phyloP scores from a whole-genome alignment of 2,888 invertebrate species.

The Idaea biselata region DNA sequence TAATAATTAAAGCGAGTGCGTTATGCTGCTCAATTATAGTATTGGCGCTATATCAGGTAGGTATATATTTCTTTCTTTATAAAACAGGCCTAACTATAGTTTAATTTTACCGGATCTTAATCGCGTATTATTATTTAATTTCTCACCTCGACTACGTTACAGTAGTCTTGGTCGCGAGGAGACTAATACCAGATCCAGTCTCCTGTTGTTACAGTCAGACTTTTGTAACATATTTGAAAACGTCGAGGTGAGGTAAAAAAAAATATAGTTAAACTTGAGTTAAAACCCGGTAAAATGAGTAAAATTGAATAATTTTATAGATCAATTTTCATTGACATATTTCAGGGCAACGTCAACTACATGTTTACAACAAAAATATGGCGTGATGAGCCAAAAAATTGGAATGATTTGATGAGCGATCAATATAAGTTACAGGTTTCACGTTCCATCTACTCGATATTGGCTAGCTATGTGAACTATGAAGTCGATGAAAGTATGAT shows the following conservation, averaged over 20 bases:
- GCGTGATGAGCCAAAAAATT: not conserved
- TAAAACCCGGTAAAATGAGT: too few species aligned
- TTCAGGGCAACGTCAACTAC: slow-evolving; percentile 51
- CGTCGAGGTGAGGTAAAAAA: too few species aligned
- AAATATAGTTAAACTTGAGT: too few species aligned
- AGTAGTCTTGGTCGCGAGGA: too few species aligned
- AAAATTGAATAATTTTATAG: too few species aligned
- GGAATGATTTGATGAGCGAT: not conserved
- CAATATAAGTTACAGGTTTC: not conserved
- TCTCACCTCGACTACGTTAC: too few species aligned
- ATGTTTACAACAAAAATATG: slow-evolving; percentile 40
- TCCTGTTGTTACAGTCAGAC: too few species aligned
- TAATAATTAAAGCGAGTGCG: slow-evolving; percentile 37
- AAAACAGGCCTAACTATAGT: too few species aligned
- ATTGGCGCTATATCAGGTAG: slow-evolving; percentile 47
- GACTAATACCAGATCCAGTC: too few species aligned
- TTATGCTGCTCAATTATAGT: slow-evolving; percentile 43
- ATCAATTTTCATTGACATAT: too few species aligned
- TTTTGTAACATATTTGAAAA: too few species aligned
- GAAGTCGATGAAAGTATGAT: not conserved
- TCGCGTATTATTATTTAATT: not conserved
- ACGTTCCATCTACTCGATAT: not conserved
- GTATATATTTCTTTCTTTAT: slow-evolving; percentile 11
- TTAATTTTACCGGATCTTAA: too few species aligned
- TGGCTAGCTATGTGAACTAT: not conserved